A percentile compares a stretch with the other conserved stretches of the same genome.
phyloP scores from a whole-genome alignment of 1,140 invertebrate species.

The Solenopsis fugax region DNA sequence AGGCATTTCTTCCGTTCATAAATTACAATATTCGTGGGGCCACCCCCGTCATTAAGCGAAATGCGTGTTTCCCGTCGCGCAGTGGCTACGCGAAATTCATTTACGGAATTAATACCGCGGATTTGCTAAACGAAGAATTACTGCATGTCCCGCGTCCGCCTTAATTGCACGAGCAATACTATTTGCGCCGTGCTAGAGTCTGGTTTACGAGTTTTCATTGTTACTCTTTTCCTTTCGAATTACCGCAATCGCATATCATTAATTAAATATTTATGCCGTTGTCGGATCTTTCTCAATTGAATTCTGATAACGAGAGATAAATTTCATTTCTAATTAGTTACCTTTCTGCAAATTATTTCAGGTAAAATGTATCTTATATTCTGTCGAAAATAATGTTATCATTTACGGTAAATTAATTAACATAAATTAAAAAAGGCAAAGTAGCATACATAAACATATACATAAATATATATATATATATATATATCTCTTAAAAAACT shows the following conservation, averaged over 20 bases:
- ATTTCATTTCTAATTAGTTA: background rate
- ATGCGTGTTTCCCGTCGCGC: constrained; percentile 20
- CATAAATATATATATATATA: background rate
- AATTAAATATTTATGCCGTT: background rate
- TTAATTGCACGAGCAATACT: constrained; percentile 63
- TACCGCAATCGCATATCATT: constrained; percentile 1
- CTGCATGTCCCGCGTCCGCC: constrained; percentile 24
- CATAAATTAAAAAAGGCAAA: background rate
- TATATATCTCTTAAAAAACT: background rate
- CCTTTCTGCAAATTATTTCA: background rate
- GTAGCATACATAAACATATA: background rate
- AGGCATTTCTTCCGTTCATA: constrained; percentile 53
- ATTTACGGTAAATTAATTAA: background rate
- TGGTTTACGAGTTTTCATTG: constrained; percentile 19
- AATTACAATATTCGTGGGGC: constrained; percentile 59
- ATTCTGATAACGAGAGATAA: background rate
- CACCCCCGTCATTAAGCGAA: constrained; percentile 26
- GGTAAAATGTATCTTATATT: background rate
- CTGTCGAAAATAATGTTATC: background rate
- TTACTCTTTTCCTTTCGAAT: constrained; percentile 27
- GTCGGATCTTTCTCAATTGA: background rate
- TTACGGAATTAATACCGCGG: constrained; percentile 66
- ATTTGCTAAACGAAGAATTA: constrained; percentile 72
- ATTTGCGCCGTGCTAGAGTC: background rate
- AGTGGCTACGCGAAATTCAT: constrained; percentile 63